Evolutionary conservation across 2,797 vertebrate genomes (phyloP), one percentile per base, ranked within the genome.

Genomic region (Dermochelys coriacea): DNA sequence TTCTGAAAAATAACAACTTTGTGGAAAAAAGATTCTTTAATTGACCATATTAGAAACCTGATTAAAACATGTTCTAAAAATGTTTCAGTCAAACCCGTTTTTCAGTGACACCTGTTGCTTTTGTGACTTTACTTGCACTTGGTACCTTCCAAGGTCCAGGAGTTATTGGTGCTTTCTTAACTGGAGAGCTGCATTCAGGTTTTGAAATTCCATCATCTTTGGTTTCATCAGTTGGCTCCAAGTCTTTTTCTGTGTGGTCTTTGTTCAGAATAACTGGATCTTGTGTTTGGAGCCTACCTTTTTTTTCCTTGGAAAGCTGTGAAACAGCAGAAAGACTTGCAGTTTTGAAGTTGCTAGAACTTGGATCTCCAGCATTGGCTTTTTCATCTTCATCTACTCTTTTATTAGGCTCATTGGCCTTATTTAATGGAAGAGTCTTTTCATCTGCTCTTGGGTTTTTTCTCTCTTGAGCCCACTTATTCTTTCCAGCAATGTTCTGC

Each of bases 131-230:
- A 47, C 97, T 97, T 4, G 98, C 97, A 54, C 98, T 98, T 12
- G 99, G 99, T 45, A 99, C 99, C 96, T 99, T 99, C 99, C 99
- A 99, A 0, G 99, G 99, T 11, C 99, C 99, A 0, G 99, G 99
- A 74, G 99, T 99, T 95, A 99, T 99, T 5, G 97, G 97, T 34
- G 98, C 91, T 89, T 98, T 98, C 97, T 98, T 99, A 92, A 97
- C 98, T 49, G 94, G 96, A 92, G 96, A 95, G 37, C 94, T 55
- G 4, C 95, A 97, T 86, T 98, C 98, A 4, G 98, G 85, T 81
- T 87, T 97, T 84, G 78, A 49, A 80, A 91, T 87, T 31, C 93
- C 96, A 92, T 97, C 82, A 88, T 97, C 98, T 98, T 96, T 98
- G 98, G 29, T 96, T 92, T 98, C 98, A 59, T 91, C 15, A n/a